These are phyloP conservation scores for Drosophila albomicans DNA, from an alignment of 1,140 invertebrate species.

Conservation along the genomic window DNA sequence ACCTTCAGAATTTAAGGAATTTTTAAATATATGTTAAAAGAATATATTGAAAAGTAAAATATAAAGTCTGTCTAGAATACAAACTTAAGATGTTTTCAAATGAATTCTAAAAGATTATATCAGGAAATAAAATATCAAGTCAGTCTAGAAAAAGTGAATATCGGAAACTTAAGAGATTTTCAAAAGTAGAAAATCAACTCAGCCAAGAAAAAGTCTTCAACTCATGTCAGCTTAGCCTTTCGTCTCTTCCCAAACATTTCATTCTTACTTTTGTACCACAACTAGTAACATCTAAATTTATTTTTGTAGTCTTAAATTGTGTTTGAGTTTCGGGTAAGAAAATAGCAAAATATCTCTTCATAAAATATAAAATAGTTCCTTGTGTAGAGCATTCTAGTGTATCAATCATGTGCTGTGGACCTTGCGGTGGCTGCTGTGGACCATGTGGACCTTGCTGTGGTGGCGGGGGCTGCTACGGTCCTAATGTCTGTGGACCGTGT, in stretches of 20 bases:
- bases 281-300: conserved; percentile 37
- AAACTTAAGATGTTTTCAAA: too few relatives aligned
- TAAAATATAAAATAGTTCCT: neutral
- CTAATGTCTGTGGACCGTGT: conserved; percentile 44
- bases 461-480: conserved; percentile 31
- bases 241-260: neutral
- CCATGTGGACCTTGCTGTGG: conserved; percentile 35
- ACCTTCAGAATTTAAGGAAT: neutral
- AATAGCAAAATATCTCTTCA: neutral
- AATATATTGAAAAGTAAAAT: too few relatives aligned
- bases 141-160: too few relatives aligned
- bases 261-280: conserved; percentile 29
- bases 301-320: conserved; percentile 44
- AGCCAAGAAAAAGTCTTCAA: neutral
- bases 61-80: too few relatives aligned
- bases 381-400: conserved; percentile 9
- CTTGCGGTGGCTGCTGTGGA: conserved; percentile 37
- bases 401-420: conserved; percentile 48
- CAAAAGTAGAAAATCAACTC: too few relatives aligned
- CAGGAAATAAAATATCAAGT: too few relatives aligned
- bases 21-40: too few relatives aligned
- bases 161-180: too few relatives aligned
- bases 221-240: neutral
- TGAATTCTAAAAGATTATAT: too few relatives aligned
- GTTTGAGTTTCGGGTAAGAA: conserved; percentile 25